These are phyloP conservation scores for Sitta carolinensis DNA, from an alignment of 2,797 vertebrate species.

Conservation along the genomic window DNA sequence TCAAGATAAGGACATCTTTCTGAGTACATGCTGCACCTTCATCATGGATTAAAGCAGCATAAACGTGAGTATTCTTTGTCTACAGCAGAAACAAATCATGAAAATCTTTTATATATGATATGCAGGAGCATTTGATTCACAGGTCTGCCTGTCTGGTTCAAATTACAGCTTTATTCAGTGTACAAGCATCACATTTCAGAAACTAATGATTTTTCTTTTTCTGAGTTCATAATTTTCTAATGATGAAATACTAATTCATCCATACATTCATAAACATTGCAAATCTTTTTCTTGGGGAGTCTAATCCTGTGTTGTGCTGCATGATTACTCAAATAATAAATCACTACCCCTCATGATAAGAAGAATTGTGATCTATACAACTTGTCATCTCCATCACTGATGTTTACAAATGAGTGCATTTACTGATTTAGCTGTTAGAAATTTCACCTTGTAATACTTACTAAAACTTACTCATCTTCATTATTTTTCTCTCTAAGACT, in stretches of 20 bases:
- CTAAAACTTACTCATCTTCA: background rate
- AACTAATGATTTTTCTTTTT: background rate
- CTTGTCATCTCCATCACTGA: constrained; percentile 3
- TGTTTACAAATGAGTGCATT: constrained; percentile 46
- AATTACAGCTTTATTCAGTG: background rate
- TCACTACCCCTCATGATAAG: background rate
- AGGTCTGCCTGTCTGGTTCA: background rate
- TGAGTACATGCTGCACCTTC: background rate
- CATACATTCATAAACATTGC: background rate
- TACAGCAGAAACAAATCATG: background rate
- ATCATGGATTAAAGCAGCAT: background rate
- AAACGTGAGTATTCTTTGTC: background rate
- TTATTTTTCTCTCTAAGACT: background rate
- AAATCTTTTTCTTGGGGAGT: background rate
- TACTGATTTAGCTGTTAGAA: background rate
- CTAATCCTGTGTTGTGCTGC: background rate
- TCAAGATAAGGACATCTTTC: background rate
- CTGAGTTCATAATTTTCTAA: background rate
- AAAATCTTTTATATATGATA: background rate
- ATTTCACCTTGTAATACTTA: background rate
- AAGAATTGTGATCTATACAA: constrained; percentile 1
- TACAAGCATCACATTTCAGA: background rate
- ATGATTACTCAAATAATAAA: constrained; percentile 29
- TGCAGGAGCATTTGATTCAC: background rate
- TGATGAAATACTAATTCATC: background rate